These are phyloP conservation scores for Aleiodes sp. DNA, from an alignment of 1,140 invertebrate genomes.

Conservation along the genomic window DNA sequence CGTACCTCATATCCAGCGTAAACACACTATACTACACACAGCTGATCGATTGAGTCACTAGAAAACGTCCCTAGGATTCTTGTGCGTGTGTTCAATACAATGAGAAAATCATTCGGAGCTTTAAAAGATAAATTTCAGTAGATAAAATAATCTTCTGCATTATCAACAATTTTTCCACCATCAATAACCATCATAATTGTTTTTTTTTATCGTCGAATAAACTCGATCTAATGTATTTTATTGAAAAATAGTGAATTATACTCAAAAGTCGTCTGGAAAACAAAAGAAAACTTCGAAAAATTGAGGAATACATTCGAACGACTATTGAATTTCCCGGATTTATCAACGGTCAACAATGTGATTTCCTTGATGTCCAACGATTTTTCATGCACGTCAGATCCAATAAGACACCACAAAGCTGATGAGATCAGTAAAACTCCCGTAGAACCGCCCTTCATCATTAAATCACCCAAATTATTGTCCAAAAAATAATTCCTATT, in stretches of 20 bases:
- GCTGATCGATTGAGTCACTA: conserved; percentile 1
- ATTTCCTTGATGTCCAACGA: not conserved
- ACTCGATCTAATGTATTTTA: too few relatives aligned
- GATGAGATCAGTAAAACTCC: not conserved
- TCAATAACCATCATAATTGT: too few relatives aligned
- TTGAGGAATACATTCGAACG: too few relatives aligned
- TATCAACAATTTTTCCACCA: too few relatives aligned
- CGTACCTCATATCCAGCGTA: conserved; percentile 6
- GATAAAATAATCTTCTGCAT: too few relatives aligned
- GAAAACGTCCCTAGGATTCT: not conserved
- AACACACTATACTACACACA: not conserved
- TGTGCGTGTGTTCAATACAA: not conserved
- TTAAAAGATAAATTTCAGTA: too few relatives aligned
- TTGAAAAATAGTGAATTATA: too few relatives aligned
- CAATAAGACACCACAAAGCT: not conserved
- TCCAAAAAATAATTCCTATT: not conserved
- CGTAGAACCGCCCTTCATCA: conserved; percentile 1
- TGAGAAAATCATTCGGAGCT: too few relatives aligned
- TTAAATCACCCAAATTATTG: not conserved
- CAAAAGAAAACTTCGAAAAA: too few relatives aligned
- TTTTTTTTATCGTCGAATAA: too few relatives aligned
- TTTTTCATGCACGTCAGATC: not conserved
- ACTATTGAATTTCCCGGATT: not conserved
- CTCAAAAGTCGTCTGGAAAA: too few relatives aligned
- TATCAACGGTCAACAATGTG: not conserved